Base-by-base conservation (phyloP, 2,888 invertebrate species). In the Syritta pipiens region DNA sequence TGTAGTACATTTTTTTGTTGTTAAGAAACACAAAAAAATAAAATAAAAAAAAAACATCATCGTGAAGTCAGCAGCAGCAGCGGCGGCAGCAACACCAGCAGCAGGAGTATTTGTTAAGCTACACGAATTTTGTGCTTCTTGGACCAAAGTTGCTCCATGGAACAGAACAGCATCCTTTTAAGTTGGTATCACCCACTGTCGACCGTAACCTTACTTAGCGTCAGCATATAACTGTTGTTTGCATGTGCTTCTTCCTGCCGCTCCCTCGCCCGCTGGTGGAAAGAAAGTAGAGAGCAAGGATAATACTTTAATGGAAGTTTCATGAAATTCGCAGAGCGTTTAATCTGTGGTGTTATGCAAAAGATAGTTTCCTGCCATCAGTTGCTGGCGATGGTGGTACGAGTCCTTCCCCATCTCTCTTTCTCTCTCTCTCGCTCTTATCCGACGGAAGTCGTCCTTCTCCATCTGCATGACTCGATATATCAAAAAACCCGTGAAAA, bases 281-380 rank as follows among this genome's bases (percentile, higher is more conserved):
- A 26, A 22, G 3, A 35, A 26, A 24, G 4, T 22, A 40, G 5
- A 24, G 20, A 22, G 19, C 14, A 49, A 63, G 76, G 76, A 76
- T 76, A 76, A 71, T 76, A 57, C 76, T 76, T 76, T 71, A 76
- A 76, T 76, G 76, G 76, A 63, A 63, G 63, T 71, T 76, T 71
- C 51, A 76, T 71, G 75, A 62, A 69, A 69, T 69, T 76, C 55
- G 55, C 17, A 48, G 53, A 69, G 71, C 76, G 44, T 76, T 71
- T 76, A 71, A 76, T 76, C 69, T 71, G 63, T 76, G 76, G 71
- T 59, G 53, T 69, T 75, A 59, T 60, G 60, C 68, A 62, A 55
- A 69, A 62, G 49, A 63, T 63, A 57, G 55, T 69, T 63, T 53
- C 22, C 57, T 57, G 14, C 46, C 32, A 69, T 62, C 42, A 30